phyloP scores from a whole-genome alignment of 1,140 invertebrate genomes.

The Drosophila pandora region DNA sequence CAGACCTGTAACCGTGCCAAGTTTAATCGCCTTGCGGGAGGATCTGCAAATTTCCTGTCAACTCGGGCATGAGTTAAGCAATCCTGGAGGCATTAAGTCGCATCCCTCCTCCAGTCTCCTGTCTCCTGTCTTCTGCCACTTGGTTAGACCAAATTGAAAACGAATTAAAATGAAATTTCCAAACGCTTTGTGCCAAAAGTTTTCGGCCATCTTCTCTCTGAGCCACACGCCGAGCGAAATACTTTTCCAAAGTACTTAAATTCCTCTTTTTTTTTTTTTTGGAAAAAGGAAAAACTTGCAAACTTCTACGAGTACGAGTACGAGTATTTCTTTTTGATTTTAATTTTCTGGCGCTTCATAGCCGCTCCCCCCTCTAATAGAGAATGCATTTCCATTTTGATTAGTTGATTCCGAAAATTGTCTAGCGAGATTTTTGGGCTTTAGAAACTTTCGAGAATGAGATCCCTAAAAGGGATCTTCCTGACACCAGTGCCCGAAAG shows the following conservation, averaged over 20 bases:
- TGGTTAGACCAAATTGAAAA: slow-evolving; percentile 65
- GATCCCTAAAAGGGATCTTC: background rate
- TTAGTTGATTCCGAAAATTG: slow-evolving; percentile 24
- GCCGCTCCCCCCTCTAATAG: slow-evolving; percentile 7
- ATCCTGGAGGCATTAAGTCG: slow-evolving; percentile 44
- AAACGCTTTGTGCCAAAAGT: slow-evolving; percentile 57
- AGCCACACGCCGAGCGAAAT: slow-evolving; percentile 65
- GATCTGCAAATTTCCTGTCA: slow-evolving; percentile 35
- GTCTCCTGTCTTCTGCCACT: slow-evolving; percentile 37
- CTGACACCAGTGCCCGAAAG: background rate
- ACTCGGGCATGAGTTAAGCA: slow-evolving; percentile 46
- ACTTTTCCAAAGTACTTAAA: slow-evolving; percentile 76
- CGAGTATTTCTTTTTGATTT: slow-evolving; percentile 23
- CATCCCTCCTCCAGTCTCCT: slow-evolving; percentile 12
- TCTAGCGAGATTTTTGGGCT: background rate
- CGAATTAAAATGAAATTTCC: slow-evolving; percentile 79
- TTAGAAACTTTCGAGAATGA: background rate
- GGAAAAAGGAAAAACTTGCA: slow-evolving; percentile 48
- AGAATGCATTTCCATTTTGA: slow-evolving; percentile 75
- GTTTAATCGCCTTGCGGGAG: slow-evolving; percentile 32
- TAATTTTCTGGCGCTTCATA: background rate
- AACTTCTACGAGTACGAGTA: slow-evolving; percentile 21
- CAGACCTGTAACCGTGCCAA: slow-evolving; percentile 10
- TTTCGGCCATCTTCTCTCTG: slow-evolving; percentile 31
- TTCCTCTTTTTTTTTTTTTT: slow-evolving; percentile 25